These are phyloP conservation scores for Setipinna tenuifilis DNA, from an alignment of 2,797 vertebrate species.

Conservation along the genomic window DNA sequence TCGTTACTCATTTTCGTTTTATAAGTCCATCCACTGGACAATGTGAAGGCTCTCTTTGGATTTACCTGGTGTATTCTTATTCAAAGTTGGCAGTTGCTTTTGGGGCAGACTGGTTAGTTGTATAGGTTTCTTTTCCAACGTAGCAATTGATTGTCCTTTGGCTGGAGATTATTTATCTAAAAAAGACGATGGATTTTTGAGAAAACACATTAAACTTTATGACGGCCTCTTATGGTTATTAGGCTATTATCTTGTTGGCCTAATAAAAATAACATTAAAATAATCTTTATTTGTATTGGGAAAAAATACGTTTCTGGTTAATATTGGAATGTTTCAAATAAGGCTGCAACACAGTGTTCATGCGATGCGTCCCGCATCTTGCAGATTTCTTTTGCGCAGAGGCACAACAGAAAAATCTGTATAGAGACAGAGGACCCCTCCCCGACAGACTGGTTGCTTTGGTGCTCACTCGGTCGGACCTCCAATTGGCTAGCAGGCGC, in stretches of 20 bases:
- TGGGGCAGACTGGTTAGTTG: background rate
- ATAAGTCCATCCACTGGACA: background rate
- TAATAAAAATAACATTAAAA: too few species aligned
- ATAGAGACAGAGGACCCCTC: constrained; percentile 46
- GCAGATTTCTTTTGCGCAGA: constrained; percentile 23
- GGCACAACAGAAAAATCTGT: constrained; percentile 47
- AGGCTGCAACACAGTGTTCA: background rate
- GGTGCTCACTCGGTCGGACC: constrained; percentile 42
- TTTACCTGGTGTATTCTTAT: background rate
- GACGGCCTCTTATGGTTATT: background rate
- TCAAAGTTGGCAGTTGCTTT: background rate
- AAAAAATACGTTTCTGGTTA: background rate
- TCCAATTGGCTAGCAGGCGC: constrained; percentile 62
- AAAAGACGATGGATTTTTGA: background rate
- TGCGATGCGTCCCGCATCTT: background rate
- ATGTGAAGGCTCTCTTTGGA: background rate
- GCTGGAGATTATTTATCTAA: background rate
- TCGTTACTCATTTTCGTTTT: background rate
- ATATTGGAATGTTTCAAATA: background rate
- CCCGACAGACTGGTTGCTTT: constrained; percentile 27
- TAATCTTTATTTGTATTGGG: too few species aligned
- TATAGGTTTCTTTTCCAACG: background rate
- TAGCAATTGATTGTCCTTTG: background rate
- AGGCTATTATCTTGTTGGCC: too few species aligned
- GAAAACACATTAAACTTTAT: background rate